Conservation (phyloP, 1,140 invertebrate genomes). For the Drosophila navojoa region DNA sequence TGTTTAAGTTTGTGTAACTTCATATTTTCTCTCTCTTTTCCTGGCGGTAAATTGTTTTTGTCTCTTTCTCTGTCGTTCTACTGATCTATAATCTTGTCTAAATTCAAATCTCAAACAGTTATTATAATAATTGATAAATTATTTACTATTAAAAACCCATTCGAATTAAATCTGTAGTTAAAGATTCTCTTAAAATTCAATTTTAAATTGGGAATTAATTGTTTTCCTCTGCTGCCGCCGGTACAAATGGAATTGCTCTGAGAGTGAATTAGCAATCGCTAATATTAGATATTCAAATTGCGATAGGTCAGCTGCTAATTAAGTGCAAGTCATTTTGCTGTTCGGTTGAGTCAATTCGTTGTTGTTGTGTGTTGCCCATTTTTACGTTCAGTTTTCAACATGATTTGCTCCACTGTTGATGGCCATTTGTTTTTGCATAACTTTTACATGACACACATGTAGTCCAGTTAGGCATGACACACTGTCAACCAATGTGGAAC, state of each 20-base stretch:
- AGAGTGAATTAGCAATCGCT: neutral
- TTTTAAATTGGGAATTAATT: neutral
- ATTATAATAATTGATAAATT: no score
- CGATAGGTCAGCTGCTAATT: constrained; percentile 17
- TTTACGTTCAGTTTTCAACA: neutral
- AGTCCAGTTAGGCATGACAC: constrained; percentile 27
- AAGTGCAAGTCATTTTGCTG: constrained; percentile 34
- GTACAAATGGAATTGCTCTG: neutral
- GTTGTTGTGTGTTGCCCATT: constrained; percentile 1
- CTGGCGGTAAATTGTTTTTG: no score
- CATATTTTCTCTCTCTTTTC: no score
- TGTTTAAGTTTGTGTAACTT: no score
- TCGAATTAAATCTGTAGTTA: no score
- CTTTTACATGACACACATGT: constrained; percentile 21
- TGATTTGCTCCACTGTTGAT: neutral
- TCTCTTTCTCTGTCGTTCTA: neutral
- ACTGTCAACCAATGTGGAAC: constrained; percentile 18
- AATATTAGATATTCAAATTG: constrained; percentile 11
- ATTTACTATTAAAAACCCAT: no score
- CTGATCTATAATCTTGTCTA: no score
- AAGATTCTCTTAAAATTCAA: no score
- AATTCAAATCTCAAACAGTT: neutral
- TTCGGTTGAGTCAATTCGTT: constrained; percentile 6
- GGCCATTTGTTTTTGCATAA: constrained; percentile 42
- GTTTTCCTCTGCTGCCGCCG: neutral